These are phyloP conservation scores for Epinephelus malabaricus DNA, from an alignment of 2,797 vertebrate species.

Conservation along the genomic window DNA sequence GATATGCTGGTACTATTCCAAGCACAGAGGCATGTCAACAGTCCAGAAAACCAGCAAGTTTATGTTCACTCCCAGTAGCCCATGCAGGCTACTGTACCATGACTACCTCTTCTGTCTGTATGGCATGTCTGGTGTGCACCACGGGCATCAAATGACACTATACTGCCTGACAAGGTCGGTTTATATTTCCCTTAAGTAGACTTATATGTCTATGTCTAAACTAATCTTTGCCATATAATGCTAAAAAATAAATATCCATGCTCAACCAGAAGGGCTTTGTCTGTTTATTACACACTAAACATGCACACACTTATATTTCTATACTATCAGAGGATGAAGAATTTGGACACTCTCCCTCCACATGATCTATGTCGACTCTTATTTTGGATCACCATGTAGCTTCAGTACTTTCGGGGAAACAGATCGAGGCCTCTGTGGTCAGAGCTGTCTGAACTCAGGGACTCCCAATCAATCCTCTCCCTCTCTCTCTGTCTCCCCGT, in stretches of 20 bases:
- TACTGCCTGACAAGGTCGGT: background rate
- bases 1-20: background rate
- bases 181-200: background rate
- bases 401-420: constrained; percentile 57
- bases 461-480: constrained; percentile 71
- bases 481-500: constrained; percentile 34
- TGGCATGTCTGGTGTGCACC: background rate
- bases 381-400: constrained; percentile 55
- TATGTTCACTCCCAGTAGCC: background rate
- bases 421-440: constrained; percentile 63
- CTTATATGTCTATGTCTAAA: background rate
- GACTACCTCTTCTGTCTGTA: background rate
- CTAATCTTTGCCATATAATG: background rate
- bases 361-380: constrained; percentile 37
- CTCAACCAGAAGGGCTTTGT: background rate
- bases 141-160: background rate
- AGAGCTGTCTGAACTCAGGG: constrained; percentile 71
- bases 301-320: background rate
- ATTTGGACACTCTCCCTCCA: constrained; percentile 8
- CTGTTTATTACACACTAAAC: background rate
- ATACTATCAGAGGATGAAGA: constrained; percentile 17
- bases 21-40: background rate
- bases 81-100: background rate
- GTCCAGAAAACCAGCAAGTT: background rate
- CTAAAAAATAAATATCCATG: background rate